phyloP scores from a whole-genome alignment of 92 coral and sea anemone species.

The Palythoa grandis region DNA sequence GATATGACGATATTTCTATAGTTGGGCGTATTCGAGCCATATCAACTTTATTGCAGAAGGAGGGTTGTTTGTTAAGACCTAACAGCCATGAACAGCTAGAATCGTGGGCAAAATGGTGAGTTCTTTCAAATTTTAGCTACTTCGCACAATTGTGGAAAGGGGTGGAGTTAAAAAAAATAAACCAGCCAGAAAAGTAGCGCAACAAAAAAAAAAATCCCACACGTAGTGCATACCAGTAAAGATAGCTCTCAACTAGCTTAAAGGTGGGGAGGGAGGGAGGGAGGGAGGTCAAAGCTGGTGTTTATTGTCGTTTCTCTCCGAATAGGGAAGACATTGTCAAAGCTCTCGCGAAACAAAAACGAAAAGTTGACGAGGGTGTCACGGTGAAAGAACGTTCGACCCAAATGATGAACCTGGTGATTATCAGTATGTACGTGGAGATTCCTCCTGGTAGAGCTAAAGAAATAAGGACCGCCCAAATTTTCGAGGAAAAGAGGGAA shows the following conservation, averaged over 20 bases:
- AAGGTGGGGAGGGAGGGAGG: too few relatives aligned
- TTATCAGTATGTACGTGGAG: slow-evolving; percentile 24
- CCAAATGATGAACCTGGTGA: slow-evolving; percentile 4
- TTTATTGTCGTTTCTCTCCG: background rate
- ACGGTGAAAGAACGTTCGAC: background rate
- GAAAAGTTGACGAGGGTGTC: background rate
- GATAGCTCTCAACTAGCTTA: too few relatives aligned
- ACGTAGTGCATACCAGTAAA: too few relatives aligned
- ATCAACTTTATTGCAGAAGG: background rate
- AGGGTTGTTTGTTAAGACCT: background rate
- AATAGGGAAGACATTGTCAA: slow-evolving; percentile 26
- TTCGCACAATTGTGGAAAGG: too few relatives aligned
- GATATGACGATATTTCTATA: background rate
- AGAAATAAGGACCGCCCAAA: slow-evolving; percentile 12
- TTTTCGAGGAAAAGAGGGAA: background rate
- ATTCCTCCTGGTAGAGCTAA: slow-evolving; percentile 26
- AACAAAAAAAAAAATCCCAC: too few relatives aligned
- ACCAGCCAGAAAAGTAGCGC: too few relatives aligned
- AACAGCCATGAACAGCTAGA: background rate
- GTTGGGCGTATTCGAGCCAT: background rate
- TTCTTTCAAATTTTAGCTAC: background rate
- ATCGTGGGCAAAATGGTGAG: background rate
- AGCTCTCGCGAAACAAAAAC: slow-evolving; percentile 29
- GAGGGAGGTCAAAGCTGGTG: too few relatives aligned
- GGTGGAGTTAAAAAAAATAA: too few relatives aligned